A percentile compares a stretch with the other conserved stretches of the same genome.
phyloP scores from a whole-genome alignment of 2,888 invertebrate species.

The Eubasilissa splendida region DNA sequence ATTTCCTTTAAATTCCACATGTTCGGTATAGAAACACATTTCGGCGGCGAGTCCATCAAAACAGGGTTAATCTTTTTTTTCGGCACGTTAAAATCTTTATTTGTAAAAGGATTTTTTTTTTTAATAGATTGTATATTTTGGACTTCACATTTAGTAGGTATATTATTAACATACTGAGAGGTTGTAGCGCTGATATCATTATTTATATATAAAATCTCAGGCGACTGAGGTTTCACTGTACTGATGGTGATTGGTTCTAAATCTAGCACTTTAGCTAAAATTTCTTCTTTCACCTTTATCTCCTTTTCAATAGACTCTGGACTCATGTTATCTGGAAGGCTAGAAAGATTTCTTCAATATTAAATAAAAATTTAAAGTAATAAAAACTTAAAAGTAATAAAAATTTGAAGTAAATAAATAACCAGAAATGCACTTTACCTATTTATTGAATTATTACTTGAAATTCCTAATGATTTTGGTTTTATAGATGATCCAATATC shows the following conservation, averaged over 20 bases:
- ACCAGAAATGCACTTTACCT: slow-evolving; percentile 23
- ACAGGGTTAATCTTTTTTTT: not conserved
- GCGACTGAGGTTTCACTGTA: slow-evolving; percentile 43
- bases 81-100: not conserved
- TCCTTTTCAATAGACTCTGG: slow-evolving; percentile 79
- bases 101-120: slow-evolving; percentile 49
- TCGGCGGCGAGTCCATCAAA: slow-evolving; percentile 65
- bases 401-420: not conserved
- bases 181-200: slow-evolving; percentile 1
- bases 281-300: slow-evolving; percentile 83
- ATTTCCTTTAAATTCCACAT: slow-evolving; percentile 75
- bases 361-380: not conserved
- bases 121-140: slow-evolving; percentile 57
- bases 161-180: not conserved
- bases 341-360: slow-evolving; percentile 60
- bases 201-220: slow-evolving; percentile 43
- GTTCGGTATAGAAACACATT: slow-evolving; percentile 72
- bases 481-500: not conserved
- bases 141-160: slow-evolving; percentile 10
- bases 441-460: slow-evolving; percentile 8
- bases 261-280: slow-evolving; percentile 78
- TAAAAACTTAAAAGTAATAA: not conserved
- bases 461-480: slow-evolving; percentile 19
- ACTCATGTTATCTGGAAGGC: slow-evolving; percentile 73
- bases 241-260: slow-evolving; percentile 68